Base-by-base conservation (phyloP, 2,113 vertebrate species). In the Melanerpes aurifrons region DNA sequence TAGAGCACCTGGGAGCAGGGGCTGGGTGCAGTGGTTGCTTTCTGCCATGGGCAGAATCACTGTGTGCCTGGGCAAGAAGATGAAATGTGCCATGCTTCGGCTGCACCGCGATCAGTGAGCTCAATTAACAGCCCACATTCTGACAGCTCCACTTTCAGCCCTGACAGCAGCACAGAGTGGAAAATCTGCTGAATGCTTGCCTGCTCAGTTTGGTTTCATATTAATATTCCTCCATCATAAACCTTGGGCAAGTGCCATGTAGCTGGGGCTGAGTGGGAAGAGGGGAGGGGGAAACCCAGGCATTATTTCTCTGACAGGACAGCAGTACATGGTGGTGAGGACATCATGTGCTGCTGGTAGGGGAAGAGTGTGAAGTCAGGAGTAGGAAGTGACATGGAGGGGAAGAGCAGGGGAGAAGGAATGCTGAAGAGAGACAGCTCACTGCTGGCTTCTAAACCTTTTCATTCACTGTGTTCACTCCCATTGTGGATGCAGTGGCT, bases 131-230 rank as follows among this genome's bases (percentile, higher is more conserved):
- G 59, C 63, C 32, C 35, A 22, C 1, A 4, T 32, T 87, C 68
- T 1, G 1, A 26, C 9, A 6, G 64, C 47, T 93, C 67, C 83
- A 9, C 3, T 1, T 28, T 77, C 53, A 32, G 28, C 37, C 16
- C 50, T 56, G 40, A 20, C 28, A 76, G 87, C 80, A 70, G 54
- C 66, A 12, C 53, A 7, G 67, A 66, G 80, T 1, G 5, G 92
- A 81, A 95, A 81, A 95, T 75, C 74, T 90, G 86, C 87, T 70
- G 16, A 45, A 29, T 9, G 24, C 67, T 53, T 82, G 84, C 81
- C 71, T 72, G 32, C 12, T 75, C 64, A 48, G 0, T 50, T 7
- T 3, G 59, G 9, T 75, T 90, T 95, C 48, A 21, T 57, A 31
- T 84, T 93, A 62, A 56, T 67, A 50, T 93, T 95, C 58, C 68